Base-by-base conservation (phyloP, 2,797 vertebrate species). In the Malurus splendens region DNA sequence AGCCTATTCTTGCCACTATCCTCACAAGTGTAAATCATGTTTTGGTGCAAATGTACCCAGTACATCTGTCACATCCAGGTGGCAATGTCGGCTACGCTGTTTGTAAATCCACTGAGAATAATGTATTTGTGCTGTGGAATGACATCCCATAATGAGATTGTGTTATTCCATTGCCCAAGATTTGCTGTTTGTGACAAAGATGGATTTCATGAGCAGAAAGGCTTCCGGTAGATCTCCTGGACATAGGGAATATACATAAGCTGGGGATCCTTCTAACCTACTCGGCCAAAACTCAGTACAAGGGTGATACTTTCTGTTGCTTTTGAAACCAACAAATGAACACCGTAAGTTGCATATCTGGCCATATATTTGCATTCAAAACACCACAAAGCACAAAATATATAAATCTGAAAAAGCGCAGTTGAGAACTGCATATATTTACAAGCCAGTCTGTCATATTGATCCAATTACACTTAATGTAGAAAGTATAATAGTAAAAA, bases 151-250 rank as follows among this genome's bases (percentile, higher is more conserved):
- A 95, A 96, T 93, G 88, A 92, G 95, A 96, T 78, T 92, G 90
- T 84, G 93, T 88, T 96, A 96, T 87, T 95, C 92, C 54, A 56
- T 48, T 94, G 78, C 86, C 66, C 48, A 70, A 76, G 92, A 93
- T 93, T 94, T 93, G 80, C 93, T 95, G 9, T 91, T 94, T 95
- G 76, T 96, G 94, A 96, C 94, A 93, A 93, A 95, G 96, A 96
- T 11, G 42, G 92, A 96, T 96, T 93, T 95, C 56, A 32, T 42
- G 61, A 93, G 48, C 33, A 93, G 75, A 55, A 24, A 56, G 51
- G 55, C 84, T 94, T 55, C 78, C 0, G 6, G 71, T 75, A 93
- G 79, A 86, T 72, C 83, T 77, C 55, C 23, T 28, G 62, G 70
- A 81, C 30, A 47, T 65, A 70, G 24, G 5, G 28, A 62, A 77